Evolutionary conservation across 2,797 vertebrate species (phyloP).

Genomic region (Sebastes wilsoni): DNA sequence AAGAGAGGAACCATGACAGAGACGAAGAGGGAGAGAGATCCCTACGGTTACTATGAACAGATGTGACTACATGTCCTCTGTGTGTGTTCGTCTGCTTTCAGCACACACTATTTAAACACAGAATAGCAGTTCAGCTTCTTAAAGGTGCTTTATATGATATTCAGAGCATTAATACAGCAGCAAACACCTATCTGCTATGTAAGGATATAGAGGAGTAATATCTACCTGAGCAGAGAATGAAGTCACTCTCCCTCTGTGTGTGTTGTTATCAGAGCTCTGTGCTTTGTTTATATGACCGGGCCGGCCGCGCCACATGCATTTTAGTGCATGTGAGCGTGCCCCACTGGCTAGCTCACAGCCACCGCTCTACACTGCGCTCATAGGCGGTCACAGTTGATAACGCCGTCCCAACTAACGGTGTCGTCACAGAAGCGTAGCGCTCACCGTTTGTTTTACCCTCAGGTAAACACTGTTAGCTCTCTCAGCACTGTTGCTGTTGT

Average conservation of each 20-base stretch:
- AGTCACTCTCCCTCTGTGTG: not conserved
- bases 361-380: no score
- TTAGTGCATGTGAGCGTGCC: no score
- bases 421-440: no score
- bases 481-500: no score
- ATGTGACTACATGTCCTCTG: not conserved
- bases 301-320: no score
- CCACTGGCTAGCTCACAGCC: no score
- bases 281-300: no score
- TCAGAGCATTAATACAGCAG: not conserved
- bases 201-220: not conserved
- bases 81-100: not conserved
- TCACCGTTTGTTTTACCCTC: no score
- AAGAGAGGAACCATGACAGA: conserved; percentile 57
- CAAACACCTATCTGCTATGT: not conserved
- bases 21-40: not conserved
- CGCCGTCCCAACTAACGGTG: no score
- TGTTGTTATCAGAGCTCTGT: not conserved
- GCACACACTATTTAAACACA: not conserved
- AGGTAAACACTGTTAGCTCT: no score
- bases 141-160: not conserved
- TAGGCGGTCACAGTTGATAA: no score
- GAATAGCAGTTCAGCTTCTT: not conserved
- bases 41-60: conserved; percentile 6
- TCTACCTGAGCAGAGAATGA: not conserved